phyloP scores from a whole-genome alignment of 2,888 invertebrate genomes.

The Axea sp. region DNA sequence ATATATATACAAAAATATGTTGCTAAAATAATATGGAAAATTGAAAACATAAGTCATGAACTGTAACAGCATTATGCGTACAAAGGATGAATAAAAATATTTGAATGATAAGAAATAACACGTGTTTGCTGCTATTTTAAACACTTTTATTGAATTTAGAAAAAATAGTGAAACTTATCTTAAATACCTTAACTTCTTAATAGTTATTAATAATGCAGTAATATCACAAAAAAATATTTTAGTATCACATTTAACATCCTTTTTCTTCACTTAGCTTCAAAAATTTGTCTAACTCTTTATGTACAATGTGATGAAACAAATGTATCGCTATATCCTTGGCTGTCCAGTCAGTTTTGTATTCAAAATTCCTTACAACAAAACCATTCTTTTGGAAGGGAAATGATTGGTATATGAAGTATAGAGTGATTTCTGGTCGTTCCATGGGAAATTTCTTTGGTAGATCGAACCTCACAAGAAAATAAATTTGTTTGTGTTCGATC shows the following conservation, averaged over 20 bases:
- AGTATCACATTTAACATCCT: slow-evolving; percentile 10
- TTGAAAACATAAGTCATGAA: no score
- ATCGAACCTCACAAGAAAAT: slow-evolving; percentile 76
- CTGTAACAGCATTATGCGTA: background rate
- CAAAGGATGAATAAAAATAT: slow-evolving; percentile 15
- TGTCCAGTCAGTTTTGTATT: slow-evolving; percentile 73
- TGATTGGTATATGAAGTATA: slow-evolving; percentile 79
- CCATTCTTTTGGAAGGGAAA: slow-evolving; percentile 6
- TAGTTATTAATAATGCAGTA: slow-evolving; percentile 4
- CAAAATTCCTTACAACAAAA: slow-evolving; percentile 66
- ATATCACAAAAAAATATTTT: slow-evolving; percentile 18
- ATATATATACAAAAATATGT: background rate
- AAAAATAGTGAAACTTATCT: slow-evolving; percentile 19
- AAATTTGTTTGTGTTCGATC: slow-evolving; percentile 79
- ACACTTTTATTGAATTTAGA: slow-evolving; percentile 12
- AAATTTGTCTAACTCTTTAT: slow-evolving; percentile 68
- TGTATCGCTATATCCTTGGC: slow-evolving; percentile 71
- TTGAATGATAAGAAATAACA: slow-evolving; percentile 5
- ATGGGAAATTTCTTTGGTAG: slow-evolving; percentile 80
- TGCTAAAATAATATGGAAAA: background rate
- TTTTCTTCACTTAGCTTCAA: slow-evolving; percentile 1
- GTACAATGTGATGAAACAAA: slow-evolving; percentile 69
- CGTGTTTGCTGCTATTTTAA: slow-evolving; percentile 12
- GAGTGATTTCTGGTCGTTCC: slow-evolving; percentile 80
- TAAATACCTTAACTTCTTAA: slow-evolving; percentile 11